Conservation (phyloP, 2,113 vertebrate genomes). For the Dinomys branickii region DNA sequence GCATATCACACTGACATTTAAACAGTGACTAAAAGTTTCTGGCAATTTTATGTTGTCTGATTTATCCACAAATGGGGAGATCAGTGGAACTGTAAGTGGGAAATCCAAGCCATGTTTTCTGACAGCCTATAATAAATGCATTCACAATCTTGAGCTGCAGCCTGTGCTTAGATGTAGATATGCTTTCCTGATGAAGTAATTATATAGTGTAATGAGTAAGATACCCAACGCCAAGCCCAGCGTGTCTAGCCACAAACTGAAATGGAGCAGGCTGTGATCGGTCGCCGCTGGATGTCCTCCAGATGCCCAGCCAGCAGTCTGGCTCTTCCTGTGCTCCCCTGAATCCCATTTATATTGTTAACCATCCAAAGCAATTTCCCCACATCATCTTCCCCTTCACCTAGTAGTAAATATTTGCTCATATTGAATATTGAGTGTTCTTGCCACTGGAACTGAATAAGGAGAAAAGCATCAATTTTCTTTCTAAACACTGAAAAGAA, state of each 20-base stretch:
- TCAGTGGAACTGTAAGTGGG: conserved; percentile 50
- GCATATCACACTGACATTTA: conserved; percentile 31
- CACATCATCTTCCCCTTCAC: conserved; percentile 20
- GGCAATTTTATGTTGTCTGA: conserved; percentile 45
- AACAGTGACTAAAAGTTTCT: conserved; percentile 13
- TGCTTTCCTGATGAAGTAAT: conserved; percentile 68
- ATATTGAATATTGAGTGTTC: not conserved
- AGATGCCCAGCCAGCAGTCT: not conserved
- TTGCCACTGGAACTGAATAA: not conserved
- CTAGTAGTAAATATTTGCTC: conserved; percentile 53
- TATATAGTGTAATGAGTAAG: conserved; percentile 20
- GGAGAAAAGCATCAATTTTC: conserved; percentile 3
- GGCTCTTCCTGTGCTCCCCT: not conserved
- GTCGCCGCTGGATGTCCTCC: not conserved
- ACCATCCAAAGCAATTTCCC: not conserved
- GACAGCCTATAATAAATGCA: conserved; percentile 54
- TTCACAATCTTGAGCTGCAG: conserved; percentile 13
- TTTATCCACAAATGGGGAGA: conserved; percentile 31
- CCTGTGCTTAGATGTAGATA: conserved; percentile 41
- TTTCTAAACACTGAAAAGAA: conserved; percentile 16
- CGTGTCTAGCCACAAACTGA: not conserved
- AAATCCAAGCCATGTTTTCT: conserved; percentile 50
- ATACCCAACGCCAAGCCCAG: not conserved
- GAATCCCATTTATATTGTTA: not conserved
- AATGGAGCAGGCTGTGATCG: conserved; percentile 1